Base-by-base conservation (phyloP, 2,888 invertebrate genomes). In the Syrista parreyssii region DNA sequence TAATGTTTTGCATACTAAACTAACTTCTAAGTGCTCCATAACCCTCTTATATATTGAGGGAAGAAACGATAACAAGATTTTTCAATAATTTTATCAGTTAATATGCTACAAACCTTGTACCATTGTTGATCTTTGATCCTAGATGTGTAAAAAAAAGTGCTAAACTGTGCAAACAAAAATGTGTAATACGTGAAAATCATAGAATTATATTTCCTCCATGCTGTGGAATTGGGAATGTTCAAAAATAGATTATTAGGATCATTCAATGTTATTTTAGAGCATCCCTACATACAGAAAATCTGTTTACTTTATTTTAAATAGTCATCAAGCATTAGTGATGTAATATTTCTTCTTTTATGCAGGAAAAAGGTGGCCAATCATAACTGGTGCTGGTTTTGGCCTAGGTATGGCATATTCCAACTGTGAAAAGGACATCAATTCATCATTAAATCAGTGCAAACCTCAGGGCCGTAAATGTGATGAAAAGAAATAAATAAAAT, bases 341-440 rank as follows among this genome's bases (percentile, higher is more conserved):
- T 74, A 69, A 72, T 68, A 72, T 55, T 32, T 72, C 30, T 71
- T 71, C 12, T 71, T 71, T 12, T 79, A 90, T 92, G 9, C 88
- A 95, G 95, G 96, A 88, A 94, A 95, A 91, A 93, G 95, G 87
- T 98, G 98, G 98, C 98, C 98, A 1, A 92, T 98, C 36, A 94
- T 97, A 88, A 93, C 97, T 79, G 98, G 98, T 68, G 94, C 96
- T 83, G 98, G 98, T 76, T 95, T 97, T 90, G 99, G 98, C 68
- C 92, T 98, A 86, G 99, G 99, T 75, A 95, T 97, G 92, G 98
- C 97, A 74, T 97, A 96, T 92, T 94, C 96, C 76, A 97, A 97
- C 92, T 98, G 98, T 92, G 96, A 97, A 92, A 93, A 94, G 88
- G 95, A 95, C 82, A 86, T 94, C 73, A 94, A 94, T 85, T 89